Conservation (phyloP, 2,888 invertebrate species). For the Pogonocherus hispidulus region DNA sequence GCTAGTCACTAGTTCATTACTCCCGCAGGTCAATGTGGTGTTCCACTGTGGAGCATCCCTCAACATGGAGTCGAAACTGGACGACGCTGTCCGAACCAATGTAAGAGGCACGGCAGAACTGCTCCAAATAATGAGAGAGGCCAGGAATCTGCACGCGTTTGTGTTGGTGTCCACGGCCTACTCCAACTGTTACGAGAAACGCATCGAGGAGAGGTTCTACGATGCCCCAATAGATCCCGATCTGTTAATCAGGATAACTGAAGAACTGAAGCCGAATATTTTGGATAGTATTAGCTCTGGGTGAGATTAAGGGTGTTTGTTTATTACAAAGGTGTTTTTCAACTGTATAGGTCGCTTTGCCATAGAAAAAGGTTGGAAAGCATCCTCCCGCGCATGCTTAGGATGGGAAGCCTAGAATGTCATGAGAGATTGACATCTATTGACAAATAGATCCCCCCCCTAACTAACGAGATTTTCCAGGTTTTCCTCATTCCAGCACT, state of each 20-base stretch:
- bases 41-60: conserved; percentile 59
- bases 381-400: no score
- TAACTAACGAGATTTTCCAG: no score
- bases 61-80: conserved; percentile 55
- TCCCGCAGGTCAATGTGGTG: conserved; percentile 54
- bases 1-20: neutral
- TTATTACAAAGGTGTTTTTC: no score
- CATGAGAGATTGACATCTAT: no score
- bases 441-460: no score
- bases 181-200: conserved; percentile 59
- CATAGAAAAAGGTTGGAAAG: no score
- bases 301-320: conserved; percentile 26
- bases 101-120: conserved; percentile 55
- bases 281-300: conserved; percentile 47
- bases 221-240: conserved; percentile 65
- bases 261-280: conserved; percentile 47
- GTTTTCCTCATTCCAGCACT: no score
- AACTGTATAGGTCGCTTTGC: no score
- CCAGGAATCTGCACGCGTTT: conserved; percentile 55
- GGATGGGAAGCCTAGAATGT: no score
- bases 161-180: conserved; percentile 65
- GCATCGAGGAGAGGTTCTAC: conserved; percentile 68
- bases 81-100: conserved; percentile 54
- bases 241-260: conserved; percentile 63
- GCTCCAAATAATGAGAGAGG: conserved; percentile 46